Percentiles rank a stretch among this genome's conserved stretches.
Conservation (phyloP, 2,888 invertebrate genomes). For the Aradus depressus region DNA sequence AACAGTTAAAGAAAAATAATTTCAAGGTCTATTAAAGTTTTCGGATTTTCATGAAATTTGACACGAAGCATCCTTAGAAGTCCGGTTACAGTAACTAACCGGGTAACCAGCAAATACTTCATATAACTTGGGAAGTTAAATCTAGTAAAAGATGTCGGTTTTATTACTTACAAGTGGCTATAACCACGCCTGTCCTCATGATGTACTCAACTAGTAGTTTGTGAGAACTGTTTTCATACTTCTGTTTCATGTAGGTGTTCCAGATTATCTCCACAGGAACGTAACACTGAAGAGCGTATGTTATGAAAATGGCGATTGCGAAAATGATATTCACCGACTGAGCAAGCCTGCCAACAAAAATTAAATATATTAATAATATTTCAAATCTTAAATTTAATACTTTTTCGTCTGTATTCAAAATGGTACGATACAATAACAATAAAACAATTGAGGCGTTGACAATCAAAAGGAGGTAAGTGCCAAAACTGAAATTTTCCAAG, state of each 20-base stretch:
- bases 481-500: background rate
- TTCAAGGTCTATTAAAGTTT: background rate
- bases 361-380: too few relatives aligned
- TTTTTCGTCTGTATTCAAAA: too few relatives aligned
- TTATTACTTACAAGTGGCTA: conserved; percentile 49
- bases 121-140: too few relatives aligned
- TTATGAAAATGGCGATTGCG: conserved; percentile 61
- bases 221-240: conserved; percentile 36
- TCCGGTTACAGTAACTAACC: too few relatives aligned
- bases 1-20: background rate
- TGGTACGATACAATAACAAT: too few relatives aligned
- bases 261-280: conserved; percentile 76
- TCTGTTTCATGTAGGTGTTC: conserved; percentile 42
- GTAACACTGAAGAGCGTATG: conserved; percentile 79
- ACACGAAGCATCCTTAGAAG: too few relatives aligned
- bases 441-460: too few relatives aligned
- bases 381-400: too few relatives aligned
- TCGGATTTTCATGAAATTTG: background rate
- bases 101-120: too few relatives aligned
- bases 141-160: too few relatives aligned
- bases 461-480: background rate
- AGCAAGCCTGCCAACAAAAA: conserved; percentile 44
- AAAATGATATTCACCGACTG: conserved; percentile 51
- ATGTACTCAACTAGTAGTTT: conserved; percentile 42
- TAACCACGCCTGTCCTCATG: conserved; percentile 43